A percentile compares a stretch with the other conserved stretches of the same genome.
These are phyloP conservation scores for Colletes latitarsis DNA, from an alignment of 1,140 invertebrate genomes.

Conservation along the genomic window DNA sequence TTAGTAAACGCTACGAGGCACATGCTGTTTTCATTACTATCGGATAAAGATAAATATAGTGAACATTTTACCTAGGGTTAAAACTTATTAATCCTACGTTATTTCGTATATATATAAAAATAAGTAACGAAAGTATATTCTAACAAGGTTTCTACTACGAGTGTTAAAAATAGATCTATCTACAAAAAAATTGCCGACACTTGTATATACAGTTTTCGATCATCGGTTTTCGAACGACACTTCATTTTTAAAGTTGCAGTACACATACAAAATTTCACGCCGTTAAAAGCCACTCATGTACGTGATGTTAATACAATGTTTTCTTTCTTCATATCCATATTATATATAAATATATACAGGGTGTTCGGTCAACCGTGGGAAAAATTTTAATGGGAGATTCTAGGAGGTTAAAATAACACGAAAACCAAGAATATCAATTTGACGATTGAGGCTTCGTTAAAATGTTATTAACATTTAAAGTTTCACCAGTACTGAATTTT, in stretches of 20 bases:
- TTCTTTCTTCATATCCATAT: not conserved
- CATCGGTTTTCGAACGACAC: conserved; percentile 28
- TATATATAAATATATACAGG: no score
- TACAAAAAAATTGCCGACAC: conserved; percentile 56
- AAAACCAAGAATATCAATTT: no score
- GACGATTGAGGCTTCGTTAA: no score
- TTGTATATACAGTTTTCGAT: conserved; percentile 60
- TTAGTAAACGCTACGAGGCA: conserved; percentile 65
- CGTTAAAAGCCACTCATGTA: conserved; percentile 28
- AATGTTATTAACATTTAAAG: no score
- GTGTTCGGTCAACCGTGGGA: no score
- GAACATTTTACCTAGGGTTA: conserved; percentile 50
- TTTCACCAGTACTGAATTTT: no score
- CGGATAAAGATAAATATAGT: conserved; percentile 57
- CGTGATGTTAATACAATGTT: conserved; percentile 22
- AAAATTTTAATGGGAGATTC: no score
- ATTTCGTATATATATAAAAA: conserved; percentile 59
- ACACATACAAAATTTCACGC: conserved; percentile 16
- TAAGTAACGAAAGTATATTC: conserved; percentile 51
- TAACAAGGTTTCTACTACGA: conserved; percentile 58
- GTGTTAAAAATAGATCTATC: conserved; percentile 62
- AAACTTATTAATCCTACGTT: conserved; percentile 41
- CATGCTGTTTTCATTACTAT: conserved; percentile 62
- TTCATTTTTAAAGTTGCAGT: conserved; percentile 25
- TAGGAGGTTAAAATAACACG: no score